Conservation (phyloP, 2,888 invertebrate species). For the Conistra vaccinii region DNA sequence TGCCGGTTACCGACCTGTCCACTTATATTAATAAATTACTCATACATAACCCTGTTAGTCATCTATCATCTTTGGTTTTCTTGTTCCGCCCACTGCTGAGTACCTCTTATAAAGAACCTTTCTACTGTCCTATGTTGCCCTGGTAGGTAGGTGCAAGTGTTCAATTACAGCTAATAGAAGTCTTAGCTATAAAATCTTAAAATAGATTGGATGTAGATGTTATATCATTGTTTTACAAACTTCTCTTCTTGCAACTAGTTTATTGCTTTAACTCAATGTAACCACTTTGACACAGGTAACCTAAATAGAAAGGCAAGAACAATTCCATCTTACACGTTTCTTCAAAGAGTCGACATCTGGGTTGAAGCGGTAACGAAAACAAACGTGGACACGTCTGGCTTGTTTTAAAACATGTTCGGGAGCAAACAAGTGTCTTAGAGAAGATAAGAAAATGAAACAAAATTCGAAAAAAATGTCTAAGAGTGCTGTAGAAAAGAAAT, state of each 20-base stretch:
- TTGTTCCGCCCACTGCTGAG: not conserved
- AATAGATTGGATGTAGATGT: not conserved
- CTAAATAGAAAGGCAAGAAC: not conserved
- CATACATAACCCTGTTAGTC: no score
- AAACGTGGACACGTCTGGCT: slow-evolving; percentile 46
- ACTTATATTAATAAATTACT: no score
- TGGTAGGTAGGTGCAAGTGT: not conserved
- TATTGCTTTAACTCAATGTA: not conserved
- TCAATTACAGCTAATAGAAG: not conserved
- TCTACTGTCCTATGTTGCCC: not conserved
- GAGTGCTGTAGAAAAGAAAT: not conserved
- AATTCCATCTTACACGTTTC: not conserved
- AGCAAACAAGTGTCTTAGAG: slow-evolving; percentile 33
- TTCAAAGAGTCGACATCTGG: slow-evolving; percentile 26
- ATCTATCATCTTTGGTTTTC: not conserved
- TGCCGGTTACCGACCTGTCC: no score
- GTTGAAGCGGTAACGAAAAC: slow-evolving; percentile 11
- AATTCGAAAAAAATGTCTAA: not conserved
- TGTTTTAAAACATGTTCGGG: slow-evolving; percentile 31
- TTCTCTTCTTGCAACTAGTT: not conserved
- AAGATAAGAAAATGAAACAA: slow-evolving; percentile 41
- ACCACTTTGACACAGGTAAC: slow-evolving; percentile 5
- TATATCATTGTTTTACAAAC: not conserved
- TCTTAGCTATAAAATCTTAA: not conserved
- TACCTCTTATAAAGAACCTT: not conserved